Evolutionary conservation across 1,140 invertebrate species (phyloP).

Genomic region (Telenomus remus): DNA sequence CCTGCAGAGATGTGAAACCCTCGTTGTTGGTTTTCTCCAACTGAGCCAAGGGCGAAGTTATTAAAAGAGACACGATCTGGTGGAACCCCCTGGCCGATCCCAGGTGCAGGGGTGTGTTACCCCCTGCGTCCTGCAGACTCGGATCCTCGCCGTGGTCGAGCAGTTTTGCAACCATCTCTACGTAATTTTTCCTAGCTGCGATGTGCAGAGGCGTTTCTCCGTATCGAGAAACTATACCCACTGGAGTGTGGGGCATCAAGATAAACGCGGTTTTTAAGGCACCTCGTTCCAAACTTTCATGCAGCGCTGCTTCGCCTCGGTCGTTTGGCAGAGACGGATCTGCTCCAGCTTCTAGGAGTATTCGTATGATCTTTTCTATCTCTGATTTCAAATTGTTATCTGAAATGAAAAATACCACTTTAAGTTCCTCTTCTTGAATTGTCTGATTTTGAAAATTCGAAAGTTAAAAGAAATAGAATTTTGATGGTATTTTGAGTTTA

Average conservation of each 20-base stretch:
- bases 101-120: constrained; percentile 71
- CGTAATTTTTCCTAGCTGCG: constrained; percentile 70
- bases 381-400: constrained; percentile 63
- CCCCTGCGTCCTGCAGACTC: constrained; percentile 68
- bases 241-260: constrained; percentile 63
- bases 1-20: constrained; percentile 68
- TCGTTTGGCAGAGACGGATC: constrained; percentile 72
- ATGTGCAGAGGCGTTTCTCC: constrained; percentile 71
- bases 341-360: constrained; percentile 73
- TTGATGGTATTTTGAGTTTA: too few species aligned
- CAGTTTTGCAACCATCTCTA: constrained; percentile 63
- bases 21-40: constrained; percentile 68
- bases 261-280: constrained; percentile 65
- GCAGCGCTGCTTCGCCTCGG: constrained; percentile 73
- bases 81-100: constrained; percentile 71
- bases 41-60: constrained; percentile 61
- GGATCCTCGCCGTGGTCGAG: constrained; percentile 67
- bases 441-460: background rate
- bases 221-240: constrained; percentile 65
- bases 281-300: constrained; percentile 76
- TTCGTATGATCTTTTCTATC: constrained; percentile 66
- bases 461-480: too few species aligned
- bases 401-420: constrained; percentile 22
- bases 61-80: constrained; percentile 64
- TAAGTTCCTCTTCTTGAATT: too few species aligned